These are phyloP conservation scores for Caenorhabditis sp. DNA, from an alignment of 2,888 invertebrate genomes.

Conservation along the genomic window DNA sequence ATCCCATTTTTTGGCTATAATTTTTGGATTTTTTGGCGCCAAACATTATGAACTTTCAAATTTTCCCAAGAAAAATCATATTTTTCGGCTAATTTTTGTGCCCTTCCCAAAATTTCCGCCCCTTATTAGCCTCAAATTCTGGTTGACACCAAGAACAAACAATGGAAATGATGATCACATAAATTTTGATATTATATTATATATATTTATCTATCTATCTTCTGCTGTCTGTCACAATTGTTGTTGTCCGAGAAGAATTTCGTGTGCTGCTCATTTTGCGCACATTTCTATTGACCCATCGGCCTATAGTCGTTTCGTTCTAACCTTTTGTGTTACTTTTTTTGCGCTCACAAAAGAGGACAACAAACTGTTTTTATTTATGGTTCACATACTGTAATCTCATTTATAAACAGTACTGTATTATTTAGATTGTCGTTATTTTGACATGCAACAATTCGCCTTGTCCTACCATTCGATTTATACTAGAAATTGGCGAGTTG, in stretches of 20 bases:
- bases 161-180: neutral
- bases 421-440: too few relatives aligned
- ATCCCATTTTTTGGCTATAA: too few relatives aligned
- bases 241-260: too few relatives aligned
- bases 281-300: neutral
- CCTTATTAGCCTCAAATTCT: too few relatives aligned
- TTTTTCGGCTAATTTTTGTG: neutral
- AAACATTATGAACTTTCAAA: neutral
- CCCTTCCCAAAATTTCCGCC: too few relatives aligned
- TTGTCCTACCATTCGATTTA: conserved; percentile 67
- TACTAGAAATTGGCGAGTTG: conserved; percentile 77
- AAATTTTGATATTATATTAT: too few relatives aligned
- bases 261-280: neutral
- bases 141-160: neutral
- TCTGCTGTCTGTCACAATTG: too few relatives aligned
- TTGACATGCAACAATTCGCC: conserved; percentile 48
- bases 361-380: too few relatives aligned
- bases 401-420: too few relatives aligned
- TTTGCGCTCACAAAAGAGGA: neutral
- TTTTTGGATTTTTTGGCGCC: neutral
- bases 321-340: neutral
- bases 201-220: too few relatives aligned
- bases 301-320: neutral
- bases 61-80: too few relatives aligned
- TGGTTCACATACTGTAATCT: too few relatives aligned